Evolutionary conservation across 1,140 invertebrate genomes (phyloP).

Genomic region (Paraescarpia echinospica): DNA sequence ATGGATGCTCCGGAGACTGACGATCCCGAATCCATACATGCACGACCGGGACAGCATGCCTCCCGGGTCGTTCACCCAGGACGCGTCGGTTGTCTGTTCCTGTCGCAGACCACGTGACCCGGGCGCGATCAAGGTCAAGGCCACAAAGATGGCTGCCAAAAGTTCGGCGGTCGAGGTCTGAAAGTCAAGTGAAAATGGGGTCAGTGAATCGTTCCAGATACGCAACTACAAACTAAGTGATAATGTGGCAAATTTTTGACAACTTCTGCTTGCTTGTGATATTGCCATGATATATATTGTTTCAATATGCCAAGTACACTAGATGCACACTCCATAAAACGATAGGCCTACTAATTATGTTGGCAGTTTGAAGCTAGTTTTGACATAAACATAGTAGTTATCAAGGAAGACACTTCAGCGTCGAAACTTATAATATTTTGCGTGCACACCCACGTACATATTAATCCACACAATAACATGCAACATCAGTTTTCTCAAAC

Average conservation of each 20-base stretch:
- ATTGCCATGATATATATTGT: too few relatives aligned
- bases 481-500: not conserved
- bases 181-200: not conserved
- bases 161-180: not conserved
- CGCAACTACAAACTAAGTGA: not conserved
- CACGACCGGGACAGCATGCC: conserved; percentile 11
- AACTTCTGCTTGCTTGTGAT: too few relatives aligned
- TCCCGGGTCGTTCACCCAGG: not conserved
- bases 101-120: not conserved
- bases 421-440: too few relatives aligned
- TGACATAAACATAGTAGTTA: too few relatives aligned
- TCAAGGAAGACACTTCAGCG: too few relatives aligned
- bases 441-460: not conserved
- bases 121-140: not conserved
- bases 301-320: too few relatives aligned
- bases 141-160: not conserved
- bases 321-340: too few relatives aligned
- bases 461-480: not conserved
- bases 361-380: too few relatives aligned
- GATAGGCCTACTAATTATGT: too few relatives aligned
- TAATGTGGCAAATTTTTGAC: not conserved
- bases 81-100: not conserved
- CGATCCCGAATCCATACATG: conserved; percentile 9
- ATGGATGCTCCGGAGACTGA: not conserved
- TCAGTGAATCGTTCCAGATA: not conserved